Evolutionary conservation across 1,140 invertebrate species (phyloP), one percentile per base, ranked within the genome.

Genomic region (Fragariocoptes setiger): DNA sequence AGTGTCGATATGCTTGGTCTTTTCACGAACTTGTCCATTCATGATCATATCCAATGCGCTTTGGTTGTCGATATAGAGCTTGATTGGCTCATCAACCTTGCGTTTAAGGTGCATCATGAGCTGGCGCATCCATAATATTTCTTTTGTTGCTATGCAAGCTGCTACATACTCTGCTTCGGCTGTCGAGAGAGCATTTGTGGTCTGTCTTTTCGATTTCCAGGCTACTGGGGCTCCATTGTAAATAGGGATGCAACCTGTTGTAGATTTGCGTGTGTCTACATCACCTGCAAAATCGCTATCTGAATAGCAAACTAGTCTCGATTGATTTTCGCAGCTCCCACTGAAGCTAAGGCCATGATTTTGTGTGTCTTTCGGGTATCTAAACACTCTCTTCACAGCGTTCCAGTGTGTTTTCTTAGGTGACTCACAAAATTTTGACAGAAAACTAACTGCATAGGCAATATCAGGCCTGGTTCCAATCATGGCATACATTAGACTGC

Each of bases 151-250:
- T 48, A 53, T 54, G 38, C 54, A 50, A 42, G 54, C 42, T 15
- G 51, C 46, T 42, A 57, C 52, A 42, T 54, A 57, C 41, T 60
- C 58, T 2, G 54, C 49, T 49, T 58, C 54, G 2, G 52, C 49
- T 13, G 47, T 49, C 4, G 50, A 56, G 3, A 57, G 45, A 25
- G 54, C 49, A n/a, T 53, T 44, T 2, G 41, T 47, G 5, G 42
- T 44, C 38, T 57, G 55, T 38, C 53, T 52, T 35, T 47, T 51
- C 31, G 46, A 46, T 13, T 44, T 38, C 55, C 55, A 56, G 5
- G 48, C 43, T 15, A 57, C 45, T 2, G 47, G 20, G 22, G 43
- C 42, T 17, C 48, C 49, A 39, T 41, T 43, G n/a, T 54, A 37
- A 17, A 45, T 41, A 45, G 55, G 56, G n/a, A 36, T 8, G 16